Evolutionary conservation across 2,113 vertebrate genomes (phyloP), one percentile per base, ranked within the genome.

Genomic region (Petaurus breviceps): DNA sequence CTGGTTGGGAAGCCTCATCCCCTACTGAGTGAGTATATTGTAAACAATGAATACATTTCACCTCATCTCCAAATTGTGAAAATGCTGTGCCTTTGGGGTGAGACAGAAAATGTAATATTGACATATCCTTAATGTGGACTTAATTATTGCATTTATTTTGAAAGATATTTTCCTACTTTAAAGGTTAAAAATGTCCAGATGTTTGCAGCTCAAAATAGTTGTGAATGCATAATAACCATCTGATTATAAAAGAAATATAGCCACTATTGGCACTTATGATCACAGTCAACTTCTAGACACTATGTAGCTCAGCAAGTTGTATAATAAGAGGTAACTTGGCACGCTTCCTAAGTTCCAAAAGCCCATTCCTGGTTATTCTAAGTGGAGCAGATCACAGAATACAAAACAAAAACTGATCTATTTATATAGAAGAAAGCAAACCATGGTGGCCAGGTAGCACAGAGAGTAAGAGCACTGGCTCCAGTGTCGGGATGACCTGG

Each of bases 31-130:
- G 93, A 91, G 50, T 55, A 37, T 89, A 51, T 57, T 0, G 0
- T 92, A 90, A 96, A 94, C 57, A 97, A 93, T 93, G 92, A 37
- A 91, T 94, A 96, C 96, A 94, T 94, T 90, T 55, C 31, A 3
- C 95, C 16, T 96, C 51, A 28, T 93, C 47, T 92, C 77, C 94
- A 95, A 91, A 96, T 97, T 96, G 51, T 55, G 61, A 89, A 96
- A 96, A 93, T 94, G 47, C 2, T 92, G 1, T 95, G 24, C 12
- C 92, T 89, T 91, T 91, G 37, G 37, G 95, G 6, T 84, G 93
- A 94, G 51, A 91, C 92, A 91, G 2, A n/a, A 43, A 84, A 25
- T 92, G 26, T 6, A 49, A 51, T 77, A 94, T 11, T 93, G 92
- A 96, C 25, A 93, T 92, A 84, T 26, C 16, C 19, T 95, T 97